Evolutionary conservation across 2,888 invertebrate genomes (phyloP), one percentile per base, ranked within the genome.

Genomic region (Drosophila siamana): DNA sequence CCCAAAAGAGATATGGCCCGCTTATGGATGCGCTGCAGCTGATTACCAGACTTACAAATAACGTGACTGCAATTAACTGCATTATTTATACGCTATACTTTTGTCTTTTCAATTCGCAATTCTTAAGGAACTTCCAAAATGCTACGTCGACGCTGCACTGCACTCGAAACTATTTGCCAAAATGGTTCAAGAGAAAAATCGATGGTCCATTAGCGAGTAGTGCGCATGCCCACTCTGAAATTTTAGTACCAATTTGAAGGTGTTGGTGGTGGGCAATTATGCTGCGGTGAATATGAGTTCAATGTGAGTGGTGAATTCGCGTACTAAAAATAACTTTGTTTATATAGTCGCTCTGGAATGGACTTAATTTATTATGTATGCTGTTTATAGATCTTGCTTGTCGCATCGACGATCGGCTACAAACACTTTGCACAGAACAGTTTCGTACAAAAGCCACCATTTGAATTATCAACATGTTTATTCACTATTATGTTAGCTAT

Each of bases 1-100:
- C 94, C 91, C 94, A 94, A 78, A 94, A 93, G 4, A 94, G 76
- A 82, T 94, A 94, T 0, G 94, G 94, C 0, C 94, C 94, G 89
- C 93, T 94, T 36, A 94, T 89, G 75, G 93, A 93, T 5, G 92
- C 93, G 43, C 89, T 88, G 24, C 91, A 82, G 28, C 76, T 61
- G 41, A 75, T 59, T 43, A 75, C 74, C 72, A 91, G 67, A 62
- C 80, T 77, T 60, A 90, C 62, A 48, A 85, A 69, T 36, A 87
- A 28, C n/a, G 63, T 67, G n/a, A 82, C 54, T 56, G 77, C 76
- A 69, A 83, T 73, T 55, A 78, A 61, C 66, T 84, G 74, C 89
- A 90, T 89, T 74, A 77, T 86, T 77, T 47, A 36, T 48, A 4
- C 36, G 11, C 8, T 46, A 24, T 6, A 19, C 19, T 22, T 22